Evolutionary conservation across 2,888 invertebrate species (phyloP).

Genomic region (Entomobrya multifasciata): DNA sequence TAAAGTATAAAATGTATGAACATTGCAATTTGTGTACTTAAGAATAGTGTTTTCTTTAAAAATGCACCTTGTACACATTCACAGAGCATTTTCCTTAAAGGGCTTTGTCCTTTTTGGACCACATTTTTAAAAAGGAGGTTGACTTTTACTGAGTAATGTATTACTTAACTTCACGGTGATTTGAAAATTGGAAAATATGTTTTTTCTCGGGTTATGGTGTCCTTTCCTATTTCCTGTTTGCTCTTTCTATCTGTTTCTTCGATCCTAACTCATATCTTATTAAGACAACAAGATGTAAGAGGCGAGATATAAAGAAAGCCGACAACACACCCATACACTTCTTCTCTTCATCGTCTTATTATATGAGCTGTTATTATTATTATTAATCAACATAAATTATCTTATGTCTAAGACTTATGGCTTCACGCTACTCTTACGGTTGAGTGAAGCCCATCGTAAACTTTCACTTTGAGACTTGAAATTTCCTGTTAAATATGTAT

Average conservation of each 20-base stretch:
- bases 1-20: too few species aligned
- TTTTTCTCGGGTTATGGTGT: background rate
- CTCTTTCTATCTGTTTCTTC: background rate
- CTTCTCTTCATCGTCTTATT: background rate
- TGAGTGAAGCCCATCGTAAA: slow-evolving; percentile 3
- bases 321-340: background rate
- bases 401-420: background rate
- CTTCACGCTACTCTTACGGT: slow-evolving; percentile 6
- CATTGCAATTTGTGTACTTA: background rate
- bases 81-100: background rate
- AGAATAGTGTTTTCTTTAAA: background rate
- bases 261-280: slow-evolving; percentile 2
- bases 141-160: background rate
- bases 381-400: slow-evolving; percentile 39
- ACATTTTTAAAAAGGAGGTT: background rate
- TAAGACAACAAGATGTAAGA: slow-evolving; percentile 7
- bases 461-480: background rate
- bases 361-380: background rate
- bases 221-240: background rate
- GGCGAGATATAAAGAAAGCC: slow-evolving; percentile 1
- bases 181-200: background rate
- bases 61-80: background rate
- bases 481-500: background rate
- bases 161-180: slow-evolving; percentile 26
- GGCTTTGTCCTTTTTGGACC: slow-evolving; percentile 66